Conservation (phyloP, 2,113 vertebrate genomes). For the Grallaria varia region DNA sequence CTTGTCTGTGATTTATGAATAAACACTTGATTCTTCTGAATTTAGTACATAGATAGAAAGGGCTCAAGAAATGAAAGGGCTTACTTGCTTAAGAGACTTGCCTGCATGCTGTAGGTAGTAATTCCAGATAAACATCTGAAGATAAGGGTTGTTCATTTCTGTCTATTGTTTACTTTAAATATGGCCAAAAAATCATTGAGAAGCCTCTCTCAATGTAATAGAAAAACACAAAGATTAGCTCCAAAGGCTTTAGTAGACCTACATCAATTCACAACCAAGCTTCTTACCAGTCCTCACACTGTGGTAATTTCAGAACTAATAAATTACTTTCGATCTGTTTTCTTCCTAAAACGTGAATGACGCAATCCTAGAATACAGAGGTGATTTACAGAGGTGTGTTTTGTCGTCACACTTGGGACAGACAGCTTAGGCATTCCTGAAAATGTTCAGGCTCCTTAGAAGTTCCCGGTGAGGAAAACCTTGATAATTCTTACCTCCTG, state of each 20-base stretch:
- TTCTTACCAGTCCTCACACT: background rate
- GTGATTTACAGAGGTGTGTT: background rate
- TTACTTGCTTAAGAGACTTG: background rate
- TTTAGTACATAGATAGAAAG: constrained; percentile 23
- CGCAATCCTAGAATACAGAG: background rate
- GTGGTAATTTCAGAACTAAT: background rate
- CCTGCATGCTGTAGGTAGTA: background rate
- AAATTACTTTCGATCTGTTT: background rate
- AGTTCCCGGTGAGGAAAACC: background rate
- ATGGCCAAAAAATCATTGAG: background rate
- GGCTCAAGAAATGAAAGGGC: background rate
- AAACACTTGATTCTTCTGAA: constrained; percentile 31
- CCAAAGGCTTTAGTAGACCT: background rate
- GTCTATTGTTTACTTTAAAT: constrained; percentile 16
- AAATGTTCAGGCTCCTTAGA: background rate
- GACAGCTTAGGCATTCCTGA: background rate
- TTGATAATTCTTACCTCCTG: background rate
- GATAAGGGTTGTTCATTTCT: constrained; percentile 18
- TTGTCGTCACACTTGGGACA: background rate
- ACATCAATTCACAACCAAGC: background rate
- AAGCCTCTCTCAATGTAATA: background rate
- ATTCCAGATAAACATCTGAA: constrained; percentile 27
- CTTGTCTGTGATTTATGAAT: constrained; percentile 26
- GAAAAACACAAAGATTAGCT: background rate
- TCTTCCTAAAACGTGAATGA: background rate